These are phyloP conservation scores for Oligia fasciuncula DNA, from an alignment of 2,888 invertebrate species.

Conservation along the genomic window DNA sequence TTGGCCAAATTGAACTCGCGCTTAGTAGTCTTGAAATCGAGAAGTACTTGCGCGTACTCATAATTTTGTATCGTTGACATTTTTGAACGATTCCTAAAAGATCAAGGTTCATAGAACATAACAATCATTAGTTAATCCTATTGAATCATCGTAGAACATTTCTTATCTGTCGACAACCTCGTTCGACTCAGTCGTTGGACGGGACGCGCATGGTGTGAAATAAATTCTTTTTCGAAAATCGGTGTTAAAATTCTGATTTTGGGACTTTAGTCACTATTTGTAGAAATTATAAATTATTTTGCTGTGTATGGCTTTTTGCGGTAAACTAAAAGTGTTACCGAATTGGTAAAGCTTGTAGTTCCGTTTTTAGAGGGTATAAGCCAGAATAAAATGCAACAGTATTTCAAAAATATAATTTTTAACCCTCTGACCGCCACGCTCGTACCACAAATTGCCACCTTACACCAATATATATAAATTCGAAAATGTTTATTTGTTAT, in stretches of 20 bases:
- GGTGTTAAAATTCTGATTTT: constrained; percentile 64
- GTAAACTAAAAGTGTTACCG: constrained; percentile 56
- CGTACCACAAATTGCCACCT: constrained; percentile 56
- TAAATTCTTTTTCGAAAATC: constrained; percentile 51
- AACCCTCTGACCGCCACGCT: constrained; percentile 62
- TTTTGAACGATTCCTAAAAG: background rate
- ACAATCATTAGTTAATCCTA: background rate
- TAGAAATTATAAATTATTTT: constrained; percentile 32
- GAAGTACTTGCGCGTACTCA: background rate
- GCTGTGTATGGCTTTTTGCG: constrained; percentile 54
- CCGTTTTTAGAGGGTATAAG: constrained; percentile 51
- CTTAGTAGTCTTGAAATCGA: background rate
- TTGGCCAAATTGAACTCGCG: background rate
- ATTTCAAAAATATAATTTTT: constrained; percentile 43
- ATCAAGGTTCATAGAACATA: background rate
- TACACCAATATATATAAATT: constrained; percentile 14
- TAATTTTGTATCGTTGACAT: background rate
- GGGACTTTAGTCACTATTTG: constrained; percentile 46
- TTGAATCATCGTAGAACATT: background rate
- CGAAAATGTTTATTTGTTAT: background rate
- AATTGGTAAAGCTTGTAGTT: constrained; percentile 57
- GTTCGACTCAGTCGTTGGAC: constrained; percentile 59
- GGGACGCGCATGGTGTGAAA: constrained; percentile 70
- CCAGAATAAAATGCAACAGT: constrained; percentile 38
- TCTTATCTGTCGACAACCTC: constrained; percentile 70